These are phyloP conservation scores for Simalia tracyae DNA, from an alignment of 2,797 vertebrate genomes.

Conservation along the genomic window DNA sequence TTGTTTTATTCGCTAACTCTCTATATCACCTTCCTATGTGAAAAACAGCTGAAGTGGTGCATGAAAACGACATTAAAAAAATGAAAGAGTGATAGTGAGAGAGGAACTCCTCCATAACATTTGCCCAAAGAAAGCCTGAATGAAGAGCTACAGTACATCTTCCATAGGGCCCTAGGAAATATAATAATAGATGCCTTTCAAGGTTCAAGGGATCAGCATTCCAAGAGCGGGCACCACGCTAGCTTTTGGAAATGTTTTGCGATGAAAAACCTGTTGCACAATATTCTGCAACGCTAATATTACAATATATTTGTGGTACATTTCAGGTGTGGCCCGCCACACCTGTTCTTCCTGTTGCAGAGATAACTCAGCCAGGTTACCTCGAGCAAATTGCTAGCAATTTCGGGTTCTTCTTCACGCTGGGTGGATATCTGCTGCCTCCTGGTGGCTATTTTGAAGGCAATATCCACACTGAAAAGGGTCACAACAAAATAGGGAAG, in stretches of 20 bases:
- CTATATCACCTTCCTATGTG: not conserved
- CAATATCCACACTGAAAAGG: not conserved
- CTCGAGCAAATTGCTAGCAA: not conserved
- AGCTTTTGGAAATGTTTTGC: not conserved
- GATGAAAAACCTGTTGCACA: not conserved
- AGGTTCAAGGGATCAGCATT: too few relatives aligned
- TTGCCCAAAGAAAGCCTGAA: not conserved
- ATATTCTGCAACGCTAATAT: not conserved
- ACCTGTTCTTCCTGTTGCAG: not conserved
- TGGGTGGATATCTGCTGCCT: constrained; percentile 15
- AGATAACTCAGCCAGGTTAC: not conserved
- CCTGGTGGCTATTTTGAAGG: constrained; percentile 30
- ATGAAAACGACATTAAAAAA: not conserved
- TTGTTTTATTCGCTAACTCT: not conserved
- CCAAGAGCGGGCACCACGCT: too few relatives aligned
- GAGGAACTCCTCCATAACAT: not conserved
- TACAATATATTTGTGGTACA: not conserved
- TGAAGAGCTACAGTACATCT: too few relatives aligned
- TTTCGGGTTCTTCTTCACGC: not conserved
- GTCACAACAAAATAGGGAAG: not conserved
- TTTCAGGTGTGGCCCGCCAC: not conserved
- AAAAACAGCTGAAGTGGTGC: not conserved
- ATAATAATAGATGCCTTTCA: too few relatives aligned
- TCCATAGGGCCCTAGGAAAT: too few relatives aligned
- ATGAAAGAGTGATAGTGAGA: not conserved